Conservation (phyloP, 2,113 vertebrate species). For the Odocoileus hemionus region DNA sequence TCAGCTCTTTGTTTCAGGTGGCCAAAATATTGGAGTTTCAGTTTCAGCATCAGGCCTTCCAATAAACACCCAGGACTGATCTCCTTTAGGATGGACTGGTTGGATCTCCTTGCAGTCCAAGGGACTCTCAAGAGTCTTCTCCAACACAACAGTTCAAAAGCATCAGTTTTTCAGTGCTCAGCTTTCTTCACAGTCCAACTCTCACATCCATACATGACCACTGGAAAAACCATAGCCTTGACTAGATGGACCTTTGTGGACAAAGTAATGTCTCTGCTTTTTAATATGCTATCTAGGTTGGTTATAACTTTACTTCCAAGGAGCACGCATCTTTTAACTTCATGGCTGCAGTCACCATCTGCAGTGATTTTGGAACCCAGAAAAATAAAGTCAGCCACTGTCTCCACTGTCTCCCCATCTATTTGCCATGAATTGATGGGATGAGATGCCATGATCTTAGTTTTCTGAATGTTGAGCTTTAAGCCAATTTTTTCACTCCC, state of each 20-base stretch:
- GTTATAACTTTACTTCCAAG: neutral
- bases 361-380: neutral
- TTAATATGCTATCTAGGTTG: neutral
- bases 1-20: neutral
- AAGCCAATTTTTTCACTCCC: no score
- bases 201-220: neutral
- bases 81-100: neutral
- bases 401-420: neutral
- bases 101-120: neutral
- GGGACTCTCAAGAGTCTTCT: neutral
- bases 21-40: neutral
- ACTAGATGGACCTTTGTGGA: neutral
- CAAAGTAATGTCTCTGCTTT: neutral
- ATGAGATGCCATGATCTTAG: neutral
- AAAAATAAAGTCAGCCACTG: neutral
- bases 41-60: neutral
- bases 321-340: neutral
- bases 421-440: neutral
- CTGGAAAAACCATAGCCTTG: neutral
- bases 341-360: neutral
- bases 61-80: neutral
- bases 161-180: accelerated
- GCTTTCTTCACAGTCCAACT: neutral
- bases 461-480: neutral
- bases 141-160: neutral